phyloP scores from a whole-genome alignment of 1,140 invertebrate species.

The Palaemon carinicauda region DNA sequence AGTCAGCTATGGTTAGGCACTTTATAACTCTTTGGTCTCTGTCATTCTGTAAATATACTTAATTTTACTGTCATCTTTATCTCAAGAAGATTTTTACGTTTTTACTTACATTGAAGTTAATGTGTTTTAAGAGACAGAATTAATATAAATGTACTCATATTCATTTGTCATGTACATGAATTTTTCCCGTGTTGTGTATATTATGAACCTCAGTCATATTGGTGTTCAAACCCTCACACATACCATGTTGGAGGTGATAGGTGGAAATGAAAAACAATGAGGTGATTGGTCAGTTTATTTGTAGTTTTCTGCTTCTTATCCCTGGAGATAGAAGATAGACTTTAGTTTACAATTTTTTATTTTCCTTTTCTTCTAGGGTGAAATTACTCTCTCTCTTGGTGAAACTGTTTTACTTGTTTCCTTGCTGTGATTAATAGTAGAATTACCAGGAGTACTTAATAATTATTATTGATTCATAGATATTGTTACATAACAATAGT shows the following conservation, averaged over 20 bases:
- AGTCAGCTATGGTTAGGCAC: slow-evolving; percentile 48
- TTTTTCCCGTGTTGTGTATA: slow-evolving; percentile 52
- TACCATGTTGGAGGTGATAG: slow-evolving; percentile 50
- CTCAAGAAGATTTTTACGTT: slow-evolving; percentile 55
- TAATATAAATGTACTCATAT: slow-evolving; percentile 49
- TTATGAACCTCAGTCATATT: slow-evolving; percentile 55
- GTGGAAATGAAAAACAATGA: slow-evolving; percentile 21
- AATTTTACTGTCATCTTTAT: slow-evolving; percentile 40
- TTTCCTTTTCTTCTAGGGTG: slow-evolving; percentile 4
- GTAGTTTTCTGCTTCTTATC: too few species aligned
- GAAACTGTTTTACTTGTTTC: slow-evolving; percentile 50
- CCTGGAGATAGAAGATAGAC: too few species aligned
- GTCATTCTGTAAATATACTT: slow-evolving; percentile 54
- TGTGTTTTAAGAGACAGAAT: slow-evolving; percentile 51
- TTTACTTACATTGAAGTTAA: slow-evolving; percentile 52
- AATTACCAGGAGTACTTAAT: slow-evolving; percentile 43
- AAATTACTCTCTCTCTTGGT: slow-evolving; percentile 39
- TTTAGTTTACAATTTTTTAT: too few species aligned
- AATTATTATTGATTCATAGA: slow-evolving; percentile 13
- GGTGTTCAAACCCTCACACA: slow-evolving; percentile 43
- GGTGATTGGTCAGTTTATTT: too few species aligned
- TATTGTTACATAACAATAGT: slow-evolving; percentile 7
- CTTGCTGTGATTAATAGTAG: slow-evolving; percentile 36
- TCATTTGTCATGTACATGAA: slow-evolving; percentile 47
- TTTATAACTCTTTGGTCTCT: slow-evolving; percentile 47